Conservation (phyloP, 2,797 vertebrate species). For the Rallus crepitans region DNA sequence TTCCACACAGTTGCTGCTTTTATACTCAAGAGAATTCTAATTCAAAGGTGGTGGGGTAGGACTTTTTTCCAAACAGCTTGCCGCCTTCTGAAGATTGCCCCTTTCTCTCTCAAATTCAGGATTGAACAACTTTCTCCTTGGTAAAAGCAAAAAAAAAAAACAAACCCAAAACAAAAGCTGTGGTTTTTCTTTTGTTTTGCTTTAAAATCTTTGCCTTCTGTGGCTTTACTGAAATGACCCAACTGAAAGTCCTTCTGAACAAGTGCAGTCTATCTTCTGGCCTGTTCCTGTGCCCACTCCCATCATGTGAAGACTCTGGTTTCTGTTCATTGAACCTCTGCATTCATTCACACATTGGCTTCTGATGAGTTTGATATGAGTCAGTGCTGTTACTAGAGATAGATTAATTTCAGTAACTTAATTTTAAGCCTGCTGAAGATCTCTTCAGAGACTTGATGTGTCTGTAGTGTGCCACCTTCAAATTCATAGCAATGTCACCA, state of each 20-base stretch:
- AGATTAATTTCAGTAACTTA: not conserved
- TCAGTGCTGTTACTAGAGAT: not conserved
- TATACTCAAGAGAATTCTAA: rapidly evolving
- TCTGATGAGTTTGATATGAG: not conserved
- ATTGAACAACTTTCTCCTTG: not conserved
- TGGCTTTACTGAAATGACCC: not conserved
- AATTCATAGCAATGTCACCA: not conserved
- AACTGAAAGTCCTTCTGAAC: not conserved
- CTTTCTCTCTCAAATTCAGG: not conserved
- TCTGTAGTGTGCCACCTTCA: not conserved
- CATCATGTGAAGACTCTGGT: not conserved
- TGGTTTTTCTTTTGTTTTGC: not conserved
- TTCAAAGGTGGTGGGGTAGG: not conserved
- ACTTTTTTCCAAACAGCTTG: not conserved
- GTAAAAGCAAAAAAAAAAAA: not conserved
- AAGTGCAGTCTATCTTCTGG: not conserved
- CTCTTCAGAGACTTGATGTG: rapidly evolving
- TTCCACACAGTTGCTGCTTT: not conserved
- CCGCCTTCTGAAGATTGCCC: not conserved
- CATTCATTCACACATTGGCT: not conserved
- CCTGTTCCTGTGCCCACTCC: rapidly evolving
- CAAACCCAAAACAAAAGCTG: too few relatives aligned
- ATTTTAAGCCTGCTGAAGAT: not conserved
- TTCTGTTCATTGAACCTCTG: not conserved
- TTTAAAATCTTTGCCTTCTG: not conserved